phyloP scores from a whole-genome alignment of 2,888 invertebrate species.

The Thecophora atra region DNA sequence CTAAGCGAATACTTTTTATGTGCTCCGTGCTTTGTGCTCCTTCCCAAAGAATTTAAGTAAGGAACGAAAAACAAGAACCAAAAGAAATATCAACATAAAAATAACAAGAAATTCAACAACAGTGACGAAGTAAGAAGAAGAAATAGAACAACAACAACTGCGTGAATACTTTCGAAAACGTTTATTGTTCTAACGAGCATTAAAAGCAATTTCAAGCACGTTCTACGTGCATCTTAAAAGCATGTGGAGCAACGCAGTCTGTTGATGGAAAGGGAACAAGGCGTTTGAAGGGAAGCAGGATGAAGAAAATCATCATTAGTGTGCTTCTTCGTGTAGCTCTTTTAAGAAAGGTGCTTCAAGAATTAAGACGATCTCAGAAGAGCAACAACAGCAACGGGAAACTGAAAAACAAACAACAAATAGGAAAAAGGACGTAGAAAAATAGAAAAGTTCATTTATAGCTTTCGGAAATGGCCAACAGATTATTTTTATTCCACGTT shows the following conservation, averaged over 20 bases:
- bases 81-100: not conserved
- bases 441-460: not conserved
- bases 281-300: not conserved
- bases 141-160: not conserved
- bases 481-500: too few relatives aligned
- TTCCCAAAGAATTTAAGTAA: not conserved
- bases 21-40: not conserved
- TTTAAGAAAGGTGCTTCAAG: slow-evolving; percentile 31
- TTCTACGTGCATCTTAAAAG: slow-evolving; percentile 42
- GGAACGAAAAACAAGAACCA: not conserved
- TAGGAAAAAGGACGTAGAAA: not conserved
- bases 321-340: slow-evolving; percentile 18
- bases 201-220: slow-evolving; percentile 52
- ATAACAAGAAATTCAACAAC: slow-evolving; percentile 2
- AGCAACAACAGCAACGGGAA: not conserved
- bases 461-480: not conserved
- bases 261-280: not conserved
- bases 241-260: slow-evolving; percentile 37
- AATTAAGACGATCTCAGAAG: slow-evolving; percentile 8
- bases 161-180: slow-evolving; percentile 30
- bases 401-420: not conserved
- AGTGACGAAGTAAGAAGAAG: not conserved
- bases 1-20: slow-evolving; percentile 5
- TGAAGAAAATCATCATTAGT: slow-evolving; percentile 17
- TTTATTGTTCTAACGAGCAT: slow-evolving; percentile 45